Evolutionary conservation across 1,140 invertebrate genomes (phyloP).

Genomic region (Caenorhabditis inopinata): DNA sequence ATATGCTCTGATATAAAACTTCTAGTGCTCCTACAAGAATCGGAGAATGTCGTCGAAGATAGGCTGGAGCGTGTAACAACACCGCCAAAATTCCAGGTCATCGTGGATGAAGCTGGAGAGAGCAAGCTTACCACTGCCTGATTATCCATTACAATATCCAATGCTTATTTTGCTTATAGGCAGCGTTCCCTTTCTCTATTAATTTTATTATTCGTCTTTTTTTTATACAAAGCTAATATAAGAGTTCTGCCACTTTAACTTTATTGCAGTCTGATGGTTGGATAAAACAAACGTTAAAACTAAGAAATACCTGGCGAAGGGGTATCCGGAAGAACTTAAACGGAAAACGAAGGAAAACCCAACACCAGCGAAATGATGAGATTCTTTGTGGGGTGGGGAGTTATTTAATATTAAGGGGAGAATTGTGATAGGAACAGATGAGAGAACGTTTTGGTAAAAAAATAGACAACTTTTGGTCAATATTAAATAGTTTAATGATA

Average conservation of each 20-base stretch:
- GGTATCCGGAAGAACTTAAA: background rate
- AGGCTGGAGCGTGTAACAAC: slow-evolving; percentile 11
- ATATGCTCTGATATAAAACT: background rate
- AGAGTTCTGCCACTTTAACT: slow-evolving; percentile 16
- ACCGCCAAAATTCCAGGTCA: slow-evolving; percentile 48
- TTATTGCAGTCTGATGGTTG: slow-evolving; percentile 31
- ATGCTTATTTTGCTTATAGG: background rate
- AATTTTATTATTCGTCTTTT: background rate
- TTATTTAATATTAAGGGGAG: background rate
- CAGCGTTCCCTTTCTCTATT: background rate
- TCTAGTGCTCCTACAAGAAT: background rate
- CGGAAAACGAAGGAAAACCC: background rate
- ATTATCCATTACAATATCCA: too few species aligned
- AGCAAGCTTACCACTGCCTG: slow-evolving; percentile 40
- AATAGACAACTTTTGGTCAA: background rate
- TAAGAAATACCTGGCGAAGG: background rate
- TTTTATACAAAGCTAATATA: background rate
- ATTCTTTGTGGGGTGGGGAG: background rate
- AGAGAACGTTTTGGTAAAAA: background rate
- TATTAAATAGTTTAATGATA: background rate
- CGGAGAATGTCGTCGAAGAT: background rate
- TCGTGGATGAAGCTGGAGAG: slow-evolving; percentile 50
- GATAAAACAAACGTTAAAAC: slow-evolving; percentile 30
- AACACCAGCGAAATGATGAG: slow-evolving; percentile 1
- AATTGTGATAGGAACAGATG: background rate